phyloP scores from a whole-genome alignment of 2,113 vertebrate species.

The Sebastes schlegelii region DNA sequence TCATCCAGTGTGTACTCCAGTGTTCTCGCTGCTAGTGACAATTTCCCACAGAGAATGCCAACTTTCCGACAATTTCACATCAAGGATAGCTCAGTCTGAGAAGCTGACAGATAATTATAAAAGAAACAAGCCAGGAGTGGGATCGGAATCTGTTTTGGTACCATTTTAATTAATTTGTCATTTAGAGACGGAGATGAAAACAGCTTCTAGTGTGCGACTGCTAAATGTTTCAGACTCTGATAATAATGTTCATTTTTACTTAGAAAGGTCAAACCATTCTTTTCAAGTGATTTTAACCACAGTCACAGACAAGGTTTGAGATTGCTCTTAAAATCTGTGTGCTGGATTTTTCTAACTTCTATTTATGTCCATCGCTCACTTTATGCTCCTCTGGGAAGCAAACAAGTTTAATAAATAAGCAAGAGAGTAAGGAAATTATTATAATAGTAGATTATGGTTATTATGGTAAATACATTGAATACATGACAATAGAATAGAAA shows the following conservation, averaged over 20 bases:
- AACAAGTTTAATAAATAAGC: too few species aligned
- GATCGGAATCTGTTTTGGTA: neutral
- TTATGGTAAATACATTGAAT: too few species aligned
- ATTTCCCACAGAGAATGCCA: neutral
- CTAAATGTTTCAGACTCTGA: neutral
- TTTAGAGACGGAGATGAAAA: neutral
- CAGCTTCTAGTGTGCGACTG: neutral
- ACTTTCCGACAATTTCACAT: slow-evolving; percentile 6
- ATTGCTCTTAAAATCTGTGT: too few species aligned
- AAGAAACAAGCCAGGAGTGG: neutral
- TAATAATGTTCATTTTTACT: neutral
- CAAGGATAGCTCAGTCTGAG: slow-evolving; percentile 1
- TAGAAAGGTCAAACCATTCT: neutral
- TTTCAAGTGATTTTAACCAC: neutral
- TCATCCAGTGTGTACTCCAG: neutral
- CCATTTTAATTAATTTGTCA: slow-evolving; percentile 5
- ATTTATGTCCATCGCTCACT: too few species aligned
- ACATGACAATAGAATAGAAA: too few species aligned
- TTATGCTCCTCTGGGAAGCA: too few species aligned
- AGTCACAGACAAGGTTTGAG: too few species aligned
- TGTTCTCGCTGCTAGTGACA: neutral
- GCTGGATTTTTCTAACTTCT: too few species aligned
- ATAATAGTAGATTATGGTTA: too few species aligned
- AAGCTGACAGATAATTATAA: slow-evolving; percentile 4
- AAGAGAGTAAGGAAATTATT: too few species aligned